Base-by-base conservation (phyloP, 2,888 invertebrate genomes). In the Hololepta plana region DNA sequence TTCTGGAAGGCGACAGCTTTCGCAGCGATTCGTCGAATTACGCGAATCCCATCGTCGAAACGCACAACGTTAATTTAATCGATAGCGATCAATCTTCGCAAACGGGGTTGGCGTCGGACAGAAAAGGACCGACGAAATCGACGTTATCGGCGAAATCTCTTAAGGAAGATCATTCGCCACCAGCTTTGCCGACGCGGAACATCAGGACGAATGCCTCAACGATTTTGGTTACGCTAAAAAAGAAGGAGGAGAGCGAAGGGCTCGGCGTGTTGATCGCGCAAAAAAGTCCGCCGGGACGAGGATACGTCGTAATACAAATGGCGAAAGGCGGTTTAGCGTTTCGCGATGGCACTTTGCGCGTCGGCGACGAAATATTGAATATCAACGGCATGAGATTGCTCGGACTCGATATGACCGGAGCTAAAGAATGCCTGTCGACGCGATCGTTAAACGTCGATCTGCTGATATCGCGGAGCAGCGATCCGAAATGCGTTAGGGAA, bases 311-410 rank as follows among this genome's bases (percentile, higher is more conserved):
- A 3, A 74, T 74, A 12, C 70, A 73, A 44, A 67, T 77, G 3
- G 69, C 74, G 12, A 70, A 72, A 3, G 69, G 67, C 28, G 73
- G 75, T 35, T 49, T 75, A 34, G 73, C 74, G 11, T 49, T 21
- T 44, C 77, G 80, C 52, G 77, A 82, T 45, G 81, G 81, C 10
- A 65, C 80, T 38, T 60, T 88, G 33, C 63, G 71, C 37, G 65
- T 81, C 28, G 84, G 82, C 7, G 87, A 87, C 53, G 80, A 85
- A 59, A 75, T 87, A 39, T 72, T 85, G 8, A 77, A 80, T 49
- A 80, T 85, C 14, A 85, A 87, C 48, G 82, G 82, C 10, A 71
- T 68, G 45, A 69, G 80, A 30, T 57, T 88, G 32, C 64, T 75
- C 28, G 76, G 76, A 2, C 59, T 87, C 31, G 65, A 69, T 26